These are phyloP conservation scores for Leptopilina drosophilae DNA, from an alignment of 2,888 invertebrate species.

Conservation along the genomic window DNA sequence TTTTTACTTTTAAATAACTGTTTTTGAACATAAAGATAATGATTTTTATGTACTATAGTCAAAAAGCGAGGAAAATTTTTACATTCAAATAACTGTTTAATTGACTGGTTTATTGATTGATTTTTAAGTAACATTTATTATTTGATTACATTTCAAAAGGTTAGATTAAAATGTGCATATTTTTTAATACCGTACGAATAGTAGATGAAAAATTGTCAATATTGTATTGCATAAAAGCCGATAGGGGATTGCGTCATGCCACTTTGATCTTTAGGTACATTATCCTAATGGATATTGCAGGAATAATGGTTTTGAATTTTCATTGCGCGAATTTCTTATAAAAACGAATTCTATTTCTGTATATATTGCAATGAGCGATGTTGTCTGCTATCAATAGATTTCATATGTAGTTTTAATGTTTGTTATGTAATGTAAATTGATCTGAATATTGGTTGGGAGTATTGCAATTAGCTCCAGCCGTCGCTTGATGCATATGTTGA, in stretches of 20 bases:
- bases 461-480: too few species aligned
- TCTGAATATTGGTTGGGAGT: too few species aligned
- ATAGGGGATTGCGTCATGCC: constrained; percentile 3
- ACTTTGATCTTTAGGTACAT: constrained; percentile 22
- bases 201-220: not conserved
- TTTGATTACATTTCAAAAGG: not conserved
- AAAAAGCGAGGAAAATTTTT: too few species aligned
- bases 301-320: not conserved
- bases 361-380: too few species aligned
- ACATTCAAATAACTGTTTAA: too few species aligned
- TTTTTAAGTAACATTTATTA: not conserved
- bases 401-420: not conserved
- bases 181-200: not conserved
- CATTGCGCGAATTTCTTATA: not conserved
- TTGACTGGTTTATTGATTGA: too few species aligned
- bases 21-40: too few species aligned
- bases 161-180: not conserved
- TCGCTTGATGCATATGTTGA: too few species aligned
- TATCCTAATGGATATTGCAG: constrained; percentile 24
- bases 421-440: too few species aligned
- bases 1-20: too few species aligned
- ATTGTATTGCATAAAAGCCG: constrained; percentile 2
- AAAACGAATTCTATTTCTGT: not conserved
- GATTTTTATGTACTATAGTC: too few species aligned
- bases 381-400: not conserved